Evolutionary conservation across 2,888 invertebrate species (phyloP).

Genomic region (Eupithecia inturbata): DNA sequence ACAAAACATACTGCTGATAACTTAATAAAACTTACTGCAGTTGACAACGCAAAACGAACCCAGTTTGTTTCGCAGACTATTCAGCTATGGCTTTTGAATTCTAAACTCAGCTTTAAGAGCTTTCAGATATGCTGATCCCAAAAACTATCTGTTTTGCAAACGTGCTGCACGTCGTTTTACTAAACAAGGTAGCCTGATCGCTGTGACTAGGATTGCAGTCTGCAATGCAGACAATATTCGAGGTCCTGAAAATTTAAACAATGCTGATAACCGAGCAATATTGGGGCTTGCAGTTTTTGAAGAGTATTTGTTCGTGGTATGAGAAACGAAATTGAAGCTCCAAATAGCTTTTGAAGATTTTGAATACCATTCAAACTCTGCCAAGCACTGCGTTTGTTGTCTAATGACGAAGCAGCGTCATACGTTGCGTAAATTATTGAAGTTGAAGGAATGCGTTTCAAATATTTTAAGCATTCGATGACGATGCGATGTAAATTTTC

Average conservation of each 20-base stretch:
- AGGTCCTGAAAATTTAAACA: constrained; percentile 19
- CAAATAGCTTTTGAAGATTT: too few species aligned
- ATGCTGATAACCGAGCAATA: constrained; percentile 13
- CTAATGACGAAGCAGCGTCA: too few species aligned
- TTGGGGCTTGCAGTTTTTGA: constrained; percentile 6
- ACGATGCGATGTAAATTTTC: too few species aligned
- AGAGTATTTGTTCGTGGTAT: neutral
- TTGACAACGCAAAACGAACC: neutral
- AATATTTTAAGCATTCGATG: too few species aligned
- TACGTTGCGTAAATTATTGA: too few species aligned
- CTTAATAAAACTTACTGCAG: neutral
- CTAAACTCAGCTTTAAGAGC: neutral
- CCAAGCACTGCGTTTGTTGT: too few species aligned
- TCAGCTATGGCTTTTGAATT: neutral
- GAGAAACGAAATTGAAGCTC: neutral
- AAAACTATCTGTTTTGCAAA: neutral
- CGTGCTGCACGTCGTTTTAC: constrained; percentile 1
- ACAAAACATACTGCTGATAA: neutral
- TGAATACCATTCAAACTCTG: too few species aligned
- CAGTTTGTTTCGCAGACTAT: neutral
- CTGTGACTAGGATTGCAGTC: constrained; percentile 6
- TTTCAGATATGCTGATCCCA: constrained; percentile 4
- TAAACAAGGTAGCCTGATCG: neutral
- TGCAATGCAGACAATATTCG: constrained; percentile 19
- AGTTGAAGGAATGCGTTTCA: too few species aligned